Base-by-base conservation (phyloP, 2,113 vertebrate genomes). In the Oncorhynchus keta region DNA sequence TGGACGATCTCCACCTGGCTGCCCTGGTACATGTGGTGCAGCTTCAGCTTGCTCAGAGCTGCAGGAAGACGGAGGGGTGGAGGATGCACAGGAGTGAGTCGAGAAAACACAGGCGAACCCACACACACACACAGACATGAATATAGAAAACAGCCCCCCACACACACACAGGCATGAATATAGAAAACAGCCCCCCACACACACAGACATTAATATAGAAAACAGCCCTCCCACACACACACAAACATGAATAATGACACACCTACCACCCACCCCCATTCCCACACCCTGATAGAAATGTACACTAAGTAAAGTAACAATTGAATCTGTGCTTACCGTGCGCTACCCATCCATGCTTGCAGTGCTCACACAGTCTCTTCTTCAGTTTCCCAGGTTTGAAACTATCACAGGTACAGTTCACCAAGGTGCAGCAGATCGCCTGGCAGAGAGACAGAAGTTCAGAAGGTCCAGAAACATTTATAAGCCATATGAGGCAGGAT, bases 1-100 rank as follows among this genome's bases (percentile, higher is more conserved):
- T 99, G 97, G 78, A 99, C 98, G 8, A 99, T 97, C 93, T 99
- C 98, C 90, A 99, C 97, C 90, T 97, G 97, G 89, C 95, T 95
- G 79, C 96, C 91, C 67, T 97, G 95, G 78, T 96, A 97, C 85
- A 95, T 83, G 62, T 95, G 92, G 49, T 97, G 97, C 83, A 96
- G 92, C 93, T 97, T 95, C 87, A 99, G 90, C 84, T 99, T 99
- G 86, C 97, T 98, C 65, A 99, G 90, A 48, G 98, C 98, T 99
- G 85, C 69, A 94, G 90, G 79, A 75, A 59, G 45, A 22, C 2
- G 20, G 66, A 2, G 45, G 55, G 9, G 1, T n/a, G 8, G 57
- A 55, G 13, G 3, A 71, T 6, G 28, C 35, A 81, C 3, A 65
- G 24, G 9, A 24, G 78, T n/a, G 65, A 26, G 51, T 24, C 57